These are phyloP conservation scores for Rhingia rostrata DNA, from an alignment of 2,888 invertebrate species.

Conservation along the genomic window DNA sequence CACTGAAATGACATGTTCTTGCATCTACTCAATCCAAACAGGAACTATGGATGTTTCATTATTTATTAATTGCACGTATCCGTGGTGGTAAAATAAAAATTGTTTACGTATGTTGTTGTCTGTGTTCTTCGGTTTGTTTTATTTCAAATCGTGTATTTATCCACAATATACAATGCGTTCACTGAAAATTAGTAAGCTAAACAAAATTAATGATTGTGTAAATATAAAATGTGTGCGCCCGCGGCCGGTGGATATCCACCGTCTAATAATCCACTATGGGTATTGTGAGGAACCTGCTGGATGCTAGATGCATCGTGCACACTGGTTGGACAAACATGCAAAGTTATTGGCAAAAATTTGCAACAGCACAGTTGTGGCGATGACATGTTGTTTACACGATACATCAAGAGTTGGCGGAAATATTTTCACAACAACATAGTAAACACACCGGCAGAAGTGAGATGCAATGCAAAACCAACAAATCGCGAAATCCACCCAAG, in stretches of 20 bases:
- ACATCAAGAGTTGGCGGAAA: conserved; percentile 33
- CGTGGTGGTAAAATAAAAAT: background rate
- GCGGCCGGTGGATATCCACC: no score
- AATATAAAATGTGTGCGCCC: conserved; percentile 26
- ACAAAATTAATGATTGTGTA: conserved; percentile 59
- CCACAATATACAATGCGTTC: conserved; percentile 44
- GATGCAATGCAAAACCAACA: background rate
- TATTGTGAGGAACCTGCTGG: background rate
- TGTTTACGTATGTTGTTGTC: conserved; percentile 22
- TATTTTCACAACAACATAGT: conserved; percentile 53
- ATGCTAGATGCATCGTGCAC: background rate
- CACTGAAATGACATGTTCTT: background rate
- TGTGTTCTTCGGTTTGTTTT: conserved; percentile 14
- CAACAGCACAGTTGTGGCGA: conserved; percentile 31
- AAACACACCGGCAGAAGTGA: conserved; percentile 40
- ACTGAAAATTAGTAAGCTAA: conserved; percentile 49
- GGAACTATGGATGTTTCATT: conserved; percentile 17
- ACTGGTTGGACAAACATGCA: background rate
- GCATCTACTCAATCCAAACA: background rate
- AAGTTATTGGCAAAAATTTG: conserved; percentile 14
- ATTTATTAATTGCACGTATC: conserved; percentile 16
- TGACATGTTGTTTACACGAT: conserved; percentile 56
- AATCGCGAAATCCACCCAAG: background rate
- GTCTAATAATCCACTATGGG: no score
- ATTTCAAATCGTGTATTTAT: conserved; percentile 26